Evolutionary conservation across 2,888 invertebrate species (phyloP), one percentile per base, ranked within the genome.

Genomic region (Merodon equestris): DNA sequence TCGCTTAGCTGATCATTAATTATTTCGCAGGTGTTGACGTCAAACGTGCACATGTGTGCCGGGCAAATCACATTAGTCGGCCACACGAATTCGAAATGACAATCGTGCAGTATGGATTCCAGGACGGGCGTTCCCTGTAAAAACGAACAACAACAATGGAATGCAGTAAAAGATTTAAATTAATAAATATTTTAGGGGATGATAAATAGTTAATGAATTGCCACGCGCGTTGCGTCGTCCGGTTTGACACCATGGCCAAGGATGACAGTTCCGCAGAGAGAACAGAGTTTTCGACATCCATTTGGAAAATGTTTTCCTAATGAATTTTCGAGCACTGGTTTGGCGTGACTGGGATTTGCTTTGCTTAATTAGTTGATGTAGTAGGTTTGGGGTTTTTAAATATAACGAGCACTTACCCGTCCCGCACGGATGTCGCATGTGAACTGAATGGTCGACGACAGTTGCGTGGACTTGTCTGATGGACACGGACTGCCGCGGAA

Each of bases 21-120:
- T 83, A 89, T 85, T 83, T 86, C 86, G 72, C 89, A 89, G 14
- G 84, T 86, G 50, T 85, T 83, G 68, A 74, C 83, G 72, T 84
- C 83, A 75, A 88, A 87, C 71, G 81, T 83, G 82, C 87, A 87
- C 82, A 85, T 84, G 74, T 88, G 87, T 56, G 85, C 84, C 56
- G 87, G 86, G 77, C 89, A 89, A 83, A 89, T 86, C 64, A 88
- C 85, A 79, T 86, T 88, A 42, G 88, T 89, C n/a, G 85, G 84
- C 88, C 89, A 89, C 15, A 84, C 83, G 83, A 89, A 89, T 75
- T 83, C 83, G 82, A 87, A 89, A 81, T 86, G 84, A 82, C 89
- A 89, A 68, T 88, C 86, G 48, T 82, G 81, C 47, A 83, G 84
- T 75, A 88, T 86, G 58, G 85, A 84, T 82, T 85, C 84, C 81